Evolutionary conservation across 2,888 invertebrate species (phyloP).

Genomic region (Rosalia funebris): DNA sequence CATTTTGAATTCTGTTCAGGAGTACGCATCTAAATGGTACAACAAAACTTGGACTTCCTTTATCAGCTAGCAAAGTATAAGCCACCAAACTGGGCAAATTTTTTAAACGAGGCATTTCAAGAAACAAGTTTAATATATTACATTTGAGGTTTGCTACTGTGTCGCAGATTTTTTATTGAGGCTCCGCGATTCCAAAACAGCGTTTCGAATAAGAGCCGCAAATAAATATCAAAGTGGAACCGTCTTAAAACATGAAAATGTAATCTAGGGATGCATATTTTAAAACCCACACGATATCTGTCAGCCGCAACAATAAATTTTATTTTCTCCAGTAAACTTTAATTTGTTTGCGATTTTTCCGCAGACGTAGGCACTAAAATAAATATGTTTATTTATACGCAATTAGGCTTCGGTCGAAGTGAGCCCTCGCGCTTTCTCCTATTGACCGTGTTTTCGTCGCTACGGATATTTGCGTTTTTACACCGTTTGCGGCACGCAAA

Average conservation of each 20-base stretch:
- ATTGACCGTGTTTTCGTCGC: neutral
- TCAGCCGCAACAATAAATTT: neutral
- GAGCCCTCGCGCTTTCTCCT: neutral
- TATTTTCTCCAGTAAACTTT: neutral
- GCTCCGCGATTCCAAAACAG: no score
- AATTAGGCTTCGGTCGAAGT: neutral
- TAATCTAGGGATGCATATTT: neutral
- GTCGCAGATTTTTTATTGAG: no score
- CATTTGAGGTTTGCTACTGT: no score
- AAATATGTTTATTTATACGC: neutral
- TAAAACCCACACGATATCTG: slow-evolving; percentile 1
- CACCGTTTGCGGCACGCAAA: slow-evolving; percentile 9
- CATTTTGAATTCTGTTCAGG: no score
- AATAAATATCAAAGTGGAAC: neutral
- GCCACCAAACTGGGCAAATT: no score
- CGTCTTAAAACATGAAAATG: neutral
- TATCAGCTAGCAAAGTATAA: no score
- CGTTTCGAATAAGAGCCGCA: no score
- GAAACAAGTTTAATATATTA: no score
- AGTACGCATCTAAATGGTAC: no score
- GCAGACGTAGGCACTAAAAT: neutral
- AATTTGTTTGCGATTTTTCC: neutral
- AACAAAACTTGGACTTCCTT: no score
- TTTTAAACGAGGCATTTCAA: no score
- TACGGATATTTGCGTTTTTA: neutral